Conservation (phyloP, 2,888 invertebrate species). For the Andrena praecox region DNA sequence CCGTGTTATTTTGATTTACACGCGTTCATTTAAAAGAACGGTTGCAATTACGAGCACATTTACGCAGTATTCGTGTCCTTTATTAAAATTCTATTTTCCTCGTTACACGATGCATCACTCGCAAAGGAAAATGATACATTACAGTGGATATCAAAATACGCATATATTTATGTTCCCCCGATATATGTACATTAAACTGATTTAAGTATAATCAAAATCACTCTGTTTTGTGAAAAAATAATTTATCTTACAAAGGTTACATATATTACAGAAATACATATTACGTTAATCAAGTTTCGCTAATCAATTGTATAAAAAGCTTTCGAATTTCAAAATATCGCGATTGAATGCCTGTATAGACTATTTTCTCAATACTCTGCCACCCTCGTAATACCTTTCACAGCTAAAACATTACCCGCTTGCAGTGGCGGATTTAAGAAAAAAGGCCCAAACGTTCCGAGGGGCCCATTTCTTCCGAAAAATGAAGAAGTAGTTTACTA, state of each 20-base stretch:
- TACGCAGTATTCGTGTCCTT: background rate
- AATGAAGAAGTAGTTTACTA: no score
- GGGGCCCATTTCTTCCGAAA: no score
- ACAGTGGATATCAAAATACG: conserved; percentile 9
- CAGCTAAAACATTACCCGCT: background rate
- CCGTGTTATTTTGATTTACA: background rate
- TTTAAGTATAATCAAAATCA: background rate
- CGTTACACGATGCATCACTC: background rate
- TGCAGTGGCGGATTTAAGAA: no score
- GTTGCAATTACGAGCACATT: conserved; percentile 8
- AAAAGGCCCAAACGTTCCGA: no score
- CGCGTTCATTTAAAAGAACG: background rate
- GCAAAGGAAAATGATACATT: background rate
- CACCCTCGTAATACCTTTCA: background rate
- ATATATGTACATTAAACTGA: conserved; percentile 23
- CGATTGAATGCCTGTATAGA: background rate
- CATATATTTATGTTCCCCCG: conserved; percentile 9
- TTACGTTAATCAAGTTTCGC: background rate
- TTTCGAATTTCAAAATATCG: background rate
- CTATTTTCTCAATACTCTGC: conserved; percentile 7
- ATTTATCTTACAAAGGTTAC: conserved; percentile 17
- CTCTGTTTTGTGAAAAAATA: conserved; percentile 16
- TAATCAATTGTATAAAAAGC: background rate
- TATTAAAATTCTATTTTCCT: background rate
- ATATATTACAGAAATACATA: conserved; percentile 30